Evolutionary conservation across 1,140 invertebrate genomes (phyloP).

Genomic region (Orchestia grillus): DNA sequence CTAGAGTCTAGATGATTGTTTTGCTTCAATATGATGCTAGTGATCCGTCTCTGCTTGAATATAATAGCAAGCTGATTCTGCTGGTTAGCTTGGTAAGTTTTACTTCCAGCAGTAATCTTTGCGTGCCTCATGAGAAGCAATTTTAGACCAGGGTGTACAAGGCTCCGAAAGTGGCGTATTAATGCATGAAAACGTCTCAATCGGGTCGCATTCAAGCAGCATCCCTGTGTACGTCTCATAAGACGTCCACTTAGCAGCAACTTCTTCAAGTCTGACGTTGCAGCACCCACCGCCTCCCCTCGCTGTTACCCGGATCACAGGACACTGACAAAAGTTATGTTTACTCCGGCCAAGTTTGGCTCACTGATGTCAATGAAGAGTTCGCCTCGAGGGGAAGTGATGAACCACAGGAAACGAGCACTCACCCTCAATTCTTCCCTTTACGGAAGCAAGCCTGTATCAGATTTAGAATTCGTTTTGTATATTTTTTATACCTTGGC

Average conservation of each 20-base stretch:
- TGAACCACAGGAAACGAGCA: constrained; percentile 9
- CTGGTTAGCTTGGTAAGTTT: too few relatives aligned
- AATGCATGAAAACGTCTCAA: too few relatives aligned
- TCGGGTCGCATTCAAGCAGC: too few relatives aligned
- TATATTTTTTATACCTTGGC: not conserved
- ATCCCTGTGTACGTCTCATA: not conserved
- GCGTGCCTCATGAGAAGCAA: too few relatives aligned
- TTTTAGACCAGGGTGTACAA: too few relatives aligned
- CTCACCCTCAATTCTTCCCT: not conserved
- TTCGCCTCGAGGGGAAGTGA: constrained; percentile 5
- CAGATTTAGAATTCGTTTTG: not conserved
- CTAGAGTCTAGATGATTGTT: too few relatives aligned
- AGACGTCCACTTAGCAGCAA: not conserved
- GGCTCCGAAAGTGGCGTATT: too few relatives aligned
- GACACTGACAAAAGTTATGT: constrained; percentile 30
- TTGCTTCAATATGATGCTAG: too few relatives aligned
- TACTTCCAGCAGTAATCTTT: too few relatives aligned
- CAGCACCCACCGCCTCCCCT: not conserved
- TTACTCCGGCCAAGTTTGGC: constrained; percentile 22
- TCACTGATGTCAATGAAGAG: constrained; percentile 51
- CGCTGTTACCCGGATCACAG: not conserved
- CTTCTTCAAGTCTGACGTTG: not conserved
- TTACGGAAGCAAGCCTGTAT: not conserved
- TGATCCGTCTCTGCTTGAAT: too few relatives aligned
- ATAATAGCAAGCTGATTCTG: too few relatives aligned